A percentile compares a stretch with the other conserved stretches of the same genome.
These are phyloP conservation scores for Ametastegia equiseti DNA, from an alignment of 2,888 invertebrate species.

Conservation along the genomic window DNA sequence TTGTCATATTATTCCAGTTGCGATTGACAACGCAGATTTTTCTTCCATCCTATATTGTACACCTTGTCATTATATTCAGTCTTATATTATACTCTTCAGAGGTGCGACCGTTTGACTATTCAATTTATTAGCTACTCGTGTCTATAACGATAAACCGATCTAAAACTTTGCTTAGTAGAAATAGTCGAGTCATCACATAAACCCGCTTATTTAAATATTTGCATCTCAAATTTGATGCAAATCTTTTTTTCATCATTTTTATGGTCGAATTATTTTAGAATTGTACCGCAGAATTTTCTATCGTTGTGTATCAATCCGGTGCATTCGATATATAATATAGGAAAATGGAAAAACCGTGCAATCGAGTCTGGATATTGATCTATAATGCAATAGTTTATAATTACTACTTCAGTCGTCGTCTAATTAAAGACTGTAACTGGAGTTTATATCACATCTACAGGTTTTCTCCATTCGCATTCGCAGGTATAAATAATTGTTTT, in stretches of 20 bases:
- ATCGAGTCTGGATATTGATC: neutral
- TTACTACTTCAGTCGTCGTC: slow-evolving; percentile 9
- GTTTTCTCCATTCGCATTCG: neutral
- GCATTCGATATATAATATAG: neutral
- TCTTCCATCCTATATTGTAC: neutral
- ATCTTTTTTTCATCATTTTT: too few species aligned
- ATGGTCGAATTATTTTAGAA: too few species aligned
- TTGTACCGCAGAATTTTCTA: neutral
- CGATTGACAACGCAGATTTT: too few species aligned
- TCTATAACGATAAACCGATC: neutral
- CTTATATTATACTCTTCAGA: neutral
- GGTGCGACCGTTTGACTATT: neutral
- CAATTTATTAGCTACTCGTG: neutral
- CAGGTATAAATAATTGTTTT: neutral
- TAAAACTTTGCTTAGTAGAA: neutral
- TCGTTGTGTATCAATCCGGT: neutral
- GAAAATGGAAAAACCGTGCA: neutral
- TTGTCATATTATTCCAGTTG: neutral
- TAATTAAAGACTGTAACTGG: slow-evolving; percentile 9
- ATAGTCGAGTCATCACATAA: neutral
- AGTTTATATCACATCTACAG: neutral
- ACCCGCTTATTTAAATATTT: neutral
- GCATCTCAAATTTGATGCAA: neutral
- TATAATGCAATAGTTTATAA: slow-evolving; percentile 22
- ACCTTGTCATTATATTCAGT: neutral